A percentile compares a stretch with the other conserved stretches of the same genome.
phyloP scores from a whole-genome alignment of 2,888 invertebrate genomes.

The Ophion costatus region DNA sequence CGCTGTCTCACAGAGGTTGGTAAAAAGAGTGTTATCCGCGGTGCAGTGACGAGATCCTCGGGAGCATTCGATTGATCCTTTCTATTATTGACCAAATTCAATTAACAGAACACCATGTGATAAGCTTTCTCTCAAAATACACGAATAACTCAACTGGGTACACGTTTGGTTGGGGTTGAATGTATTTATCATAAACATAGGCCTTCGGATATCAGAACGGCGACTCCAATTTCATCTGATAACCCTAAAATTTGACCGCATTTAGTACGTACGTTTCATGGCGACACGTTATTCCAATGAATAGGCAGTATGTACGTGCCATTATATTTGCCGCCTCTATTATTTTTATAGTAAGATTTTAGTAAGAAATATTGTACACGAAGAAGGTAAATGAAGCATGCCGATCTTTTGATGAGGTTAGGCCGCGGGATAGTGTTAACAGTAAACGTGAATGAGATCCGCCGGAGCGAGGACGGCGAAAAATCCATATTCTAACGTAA shows the following conservation, averaged over 20 bases:
- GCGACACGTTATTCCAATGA: too few relatives aligned
- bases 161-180: conserved; percentile 57
- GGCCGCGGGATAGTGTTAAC: too few relatives aligned
- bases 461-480: too few relatives aligned
- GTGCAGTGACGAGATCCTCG: conserved; percentile 14
- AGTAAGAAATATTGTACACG: too few relatives aligned
- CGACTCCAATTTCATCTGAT: background rate
- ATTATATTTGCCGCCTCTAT: too few relatives aligned
- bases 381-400: too few relatives aligned
- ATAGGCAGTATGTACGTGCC: too few relatives aligned
- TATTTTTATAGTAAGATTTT: too few relatives aligned
- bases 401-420: too few relatives aligned
- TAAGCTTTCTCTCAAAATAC: conserved; percentile 5
- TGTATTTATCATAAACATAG: conserved; percentile 58
- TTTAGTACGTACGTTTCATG: too few relatives aligned
- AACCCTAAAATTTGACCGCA: background rate
- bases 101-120: background rate
- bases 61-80: conserved; percentile 19
- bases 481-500: too few relatives aligned
- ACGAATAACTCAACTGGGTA: conserved; percentile 46
- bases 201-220: conserved; percentile 21
- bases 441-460: too few relatives aligned
- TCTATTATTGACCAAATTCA: conserved; percentile 5
- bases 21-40: conserved; percentile 69
- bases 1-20: conserved; percentile 82